Conservation (phyloP, 2,888 invertebrate genomes). For the Nomada flava region DNA sequence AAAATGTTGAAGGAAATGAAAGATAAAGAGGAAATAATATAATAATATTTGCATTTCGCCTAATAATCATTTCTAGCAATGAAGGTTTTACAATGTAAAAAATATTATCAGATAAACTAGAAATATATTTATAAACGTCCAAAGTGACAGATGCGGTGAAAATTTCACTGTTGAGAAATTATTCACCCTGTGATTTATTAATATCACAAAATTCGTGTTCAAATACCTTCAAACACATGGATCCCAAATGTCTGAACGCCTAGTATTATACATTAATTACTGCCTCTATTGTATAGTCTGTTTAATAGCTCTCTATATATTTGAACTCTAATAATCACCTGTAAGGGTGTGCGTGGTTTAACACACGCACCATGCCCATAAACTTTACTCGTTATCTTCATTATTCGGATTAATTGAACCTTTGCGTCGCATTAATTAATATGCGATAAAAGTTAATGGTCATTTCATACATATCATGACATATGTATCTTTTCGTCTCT, state of each 20-base stretch:
- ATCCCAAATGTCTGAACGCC: neutral
- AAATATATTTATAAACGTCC: neutral
- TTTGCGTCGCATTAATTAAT: constrained; percentile 15
- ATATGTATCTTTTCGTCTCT: constrained; percentile 2
- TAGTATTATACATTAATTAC: constrained; percentile 26
- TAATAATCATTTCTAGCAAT: too few species aligned
- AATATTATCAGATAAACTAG: too few species aligned
- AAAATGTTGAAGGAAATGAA: too few species aligned
- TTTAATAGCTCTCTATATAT: constrained; percentile 6
- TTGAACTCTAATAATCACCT: constrained; percentile 10
- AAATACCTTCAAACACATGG: neutral
- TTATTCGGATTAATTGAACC: constrained; percentile 36
- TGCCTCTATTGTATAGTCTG: neutral
- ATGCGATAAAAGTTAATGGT: constrained; percentile 3
- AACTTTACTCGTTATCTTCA: constrained; percentile 21
- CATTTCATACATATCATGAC: neutral
- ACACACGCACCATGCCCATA: constrained; percentile 7
- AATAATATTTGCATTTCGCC: too few species aligned
- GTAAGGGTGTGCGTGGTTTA: neutral
- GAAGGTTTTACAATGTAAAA: too few species aligned
- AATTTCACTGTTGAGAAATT: constrained; percentile 32
- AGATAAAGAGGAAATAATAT: too few species aligned
- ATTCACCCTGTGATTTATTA: constrained; percentile 10
- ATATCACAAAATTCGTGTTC: constrained; percentile 23
- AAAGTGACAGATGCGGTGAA: neutral